These are phyloP conservation scores for Mya arenaria DNA, from an alignment of 1,140 invertebrate genomes.

Conservation along the genomic window DNA sequence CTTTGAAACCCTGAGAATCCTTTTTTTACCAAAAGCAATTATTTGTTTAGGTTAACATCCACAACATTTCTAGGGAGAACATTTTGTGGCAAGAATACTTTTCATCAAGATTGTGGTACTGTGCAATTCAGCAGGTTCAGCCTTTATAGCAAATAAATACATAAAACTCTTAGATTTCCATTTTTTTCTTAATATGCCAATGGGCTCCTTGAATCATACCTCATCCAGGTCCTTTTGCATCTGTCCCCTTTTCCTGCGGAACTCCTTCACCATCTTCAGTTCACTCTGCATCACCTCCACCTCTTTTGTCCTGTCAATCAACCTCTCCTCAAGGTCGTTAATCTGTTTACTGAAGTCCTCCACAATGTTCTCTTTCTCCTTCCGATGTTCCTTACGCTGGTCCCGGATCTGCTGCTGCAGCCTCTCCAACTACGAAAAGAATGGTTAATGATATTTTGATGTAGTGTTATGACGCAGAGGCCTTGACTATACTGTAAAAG, in stretches of 20 bases:
- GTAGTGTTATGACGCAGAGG: no score
- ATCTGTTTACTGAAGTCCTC: conserved; percentile 79
- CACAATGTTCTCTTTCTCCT: conserved; percentile 78
- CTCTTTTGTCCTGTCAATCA: conserved; percentile 75
- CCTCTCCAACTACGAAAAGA: conserved; percentile 76
- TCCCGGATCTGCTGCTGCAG: conserved; percentile 74
- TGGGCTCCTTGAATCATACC: conserved; percentile 62
- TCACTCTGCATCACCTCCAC: conserved; percentile 79
- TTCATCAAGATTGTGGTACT: no score
- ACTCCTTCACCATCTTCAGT: conserved; percentile 80
- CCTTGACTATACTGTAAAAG: no score
- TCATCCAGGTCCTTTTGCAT: conserved; percentile 81
- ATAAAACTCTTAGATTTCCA: no score
- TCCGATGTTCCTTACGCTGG: conserved; percentile 73
- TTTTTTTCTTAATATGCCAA: not conserved
- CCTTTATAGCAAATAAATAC: no score
- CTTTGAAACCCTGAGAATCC: no score
- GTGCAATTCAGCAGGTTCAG: no score
- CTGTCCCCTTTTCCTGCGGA: conserved; percentile 77
- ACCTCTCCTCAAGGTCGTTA: conserved; percentile 76
- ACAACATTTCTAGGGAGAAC: no score
- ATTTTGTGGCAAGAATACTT: no score
- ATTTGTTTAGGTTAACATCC: no score
- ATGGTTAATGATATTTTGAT: no score
- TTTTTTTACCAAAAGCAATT: no score